These are phyloP conservation scores for Myotis brandtii DNA, from an alignment of 2,113 vertebrate genomes.

Conservation along the genomic window DNA sequence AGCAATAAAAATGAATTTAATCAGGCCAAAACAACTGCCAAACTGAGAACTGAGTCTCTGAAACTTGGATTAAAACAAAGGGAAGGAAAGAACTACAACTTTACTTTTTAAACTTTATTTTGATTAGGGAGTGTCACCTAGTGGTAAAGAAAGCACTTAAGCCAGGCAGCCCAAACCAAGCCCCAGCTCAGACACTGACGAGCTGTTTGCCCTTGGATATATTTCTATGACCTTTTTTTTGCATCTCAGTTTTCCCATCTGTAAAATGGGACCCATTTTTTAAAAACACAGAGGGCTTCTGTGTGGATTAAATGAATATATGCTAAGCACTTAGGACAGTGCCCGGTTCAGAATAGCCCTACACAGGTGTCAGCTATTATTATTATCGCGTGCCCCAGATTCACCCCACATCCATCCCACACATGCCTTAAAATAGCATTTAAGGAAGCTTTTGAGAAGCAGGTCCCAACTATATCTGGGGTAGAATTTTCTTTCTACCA, in stretches of 20 bases:
- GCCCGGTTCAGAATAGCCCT: background rate
- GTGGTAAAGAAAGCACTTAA: background rate
- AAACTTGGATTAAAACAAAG: constrained; percentile 9
- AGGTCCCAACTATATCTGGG: background rate
- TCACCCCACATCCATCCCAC: background rate
- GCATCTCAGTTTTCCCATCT: constrained; percentile 14
- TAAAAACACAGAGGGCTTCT: background rate
- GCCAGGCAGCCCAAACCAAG: background rate
- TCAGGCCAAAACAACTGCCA: background rate
- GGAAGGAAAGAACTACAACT: background rate
- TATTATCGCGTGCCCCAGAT: background rate
- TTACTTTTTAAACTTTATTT: background rate
- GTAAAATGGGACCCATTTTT: constrained; percentile 21
- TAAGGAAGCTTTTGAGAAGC: background rate
- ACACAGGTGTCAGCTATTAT: constrained; percentile 32
- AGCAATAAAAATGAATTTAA: constrained; percentile 54
- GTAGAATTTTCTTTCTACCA: constrained; percentile 42
- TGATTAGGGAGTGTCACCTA: background rate
- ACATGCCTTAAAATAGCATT: background rate
- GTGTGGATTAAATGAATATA: background rate
- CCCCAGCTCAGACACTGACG: background rate
- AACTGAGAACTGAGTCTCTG: background rate
- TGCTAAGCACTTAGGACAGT: background rate
- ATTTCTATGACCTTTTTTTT: background rate
- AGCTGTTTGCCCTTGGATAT: background rate